Evolutionary conservation across 92 coral and sea anemone genomes (phyloP), one percentile per base, ranked within the genome.

Genomic region (Parazoanthus darwini): DNA sequence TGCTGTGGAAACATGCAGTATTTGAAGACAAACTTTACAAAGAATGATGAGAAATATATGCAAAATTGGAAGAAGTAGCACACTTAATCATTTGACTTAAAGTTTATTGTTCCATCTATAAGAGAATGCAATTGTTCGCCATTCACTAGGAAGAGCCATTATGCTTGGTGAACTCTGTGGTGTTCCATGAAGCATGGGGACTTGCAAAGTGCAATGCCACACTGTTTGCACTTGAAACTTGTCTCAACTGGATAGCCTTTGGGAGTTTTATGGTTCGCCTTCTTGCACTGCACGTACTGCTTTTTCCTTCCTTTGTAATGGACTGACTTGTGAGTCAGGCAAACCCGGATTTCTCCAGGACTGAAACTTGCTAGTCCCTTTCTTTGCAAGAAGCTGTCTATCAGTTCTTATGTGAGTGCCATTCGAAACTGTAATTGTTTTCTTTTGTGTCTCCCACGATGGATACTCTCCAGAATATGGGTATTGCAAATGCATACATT

Each of bases 131-230:
- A 78, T 37, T 2, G 2, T 77, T 78, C 81, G 33, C 33, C 33
- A 29, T 29, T 29, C 33, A 29, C 33, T 29, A 18, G 63, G 8
- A 20, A 18, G 15, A 78, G 81, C 59, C 7, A 36, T 46, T 38
- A 42, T 18, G 0, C 25, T 39, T 38, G 48, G 33, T 29, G 33
- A 29, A 29, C 33, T 29, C 33, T 29, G 33, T 89, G 94, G 79
- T 85, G 89, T 56, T 88, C 91, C 6, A 80, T 74, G 88, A 91
- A 91, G 78, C 94, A 89, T 36, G 78, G 85, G 14, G 85, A 82
- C 82, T 86, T 85, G 75, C 94, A 89, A 50, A 91, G 94, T 4
- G 91, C 92, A 90, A 90, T 88, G 38, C 84, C 78, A 70, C 94
- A 86, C 88, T 92, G 92, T 37, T 73, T 18, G 85, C 88, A 92